Evolutionary conservation across 1,140 invertebrate genomes (phyloP), one percentile per base, ranked within the genome.

Genomic region (Bombus confusus): DNA sequence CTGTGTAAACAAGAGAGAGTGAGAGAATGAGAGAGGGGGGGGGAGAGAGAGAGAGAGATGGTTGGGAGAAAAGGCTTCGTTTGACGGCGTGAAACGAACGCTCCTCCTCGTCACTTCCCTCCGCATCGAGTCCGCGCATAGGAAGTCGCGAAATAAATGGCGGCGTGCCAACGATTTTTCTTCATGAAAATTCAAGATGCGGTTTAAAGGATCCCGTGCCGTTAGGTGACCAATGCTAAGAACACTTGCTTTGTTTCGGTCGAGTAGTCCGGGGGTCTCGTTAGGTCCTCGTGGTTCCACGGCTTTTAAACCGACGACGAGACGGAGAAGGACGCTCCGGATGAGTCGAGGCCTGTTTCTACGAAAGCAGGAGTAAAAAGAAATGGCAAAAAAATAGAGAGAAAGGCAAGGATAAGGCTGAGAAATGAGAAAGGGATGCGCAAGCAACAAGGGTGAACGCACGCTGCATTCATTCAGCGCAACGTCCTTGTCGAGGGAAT

Each of bases 221-320:
- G 41, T 79, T 34, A 34, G 12, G 4, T 47, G 43, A n/a, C n/a
- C 37, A 31, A 75, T 37, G 82, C 34, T 79, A 81, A 87, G 84
- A 82, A 89, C 86, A 89, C 79, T 91, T 79, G 90, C 88, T 91
- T 91, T 91, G 88, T 90, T 77, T 76, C 80, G 66, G 43, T 86
- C 82, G 86, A 91, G 86, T 86, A 78, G 79, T 72, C 83, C 83
- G 41, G 59, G 22, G 22, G 84, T 88, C 88, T 86, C 85, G 82
- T 91, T 88, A 91, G 64, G 83, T 66, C 57, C 86, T 91, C 74
- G 66, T 85, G 59, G 39, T 22, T 39, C 28, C 64, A 73, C 39
- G 68, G 86, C 82, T 88, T 82, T 91, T 68, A 72, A 41, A 41
- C 71, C 72, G 28, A 86, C 52, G 47, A 72, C 47, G 25, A 80